Conservation (phyloP, 2,888 invertebrate genomes). For the Plagodis dolabraria region DNA sequence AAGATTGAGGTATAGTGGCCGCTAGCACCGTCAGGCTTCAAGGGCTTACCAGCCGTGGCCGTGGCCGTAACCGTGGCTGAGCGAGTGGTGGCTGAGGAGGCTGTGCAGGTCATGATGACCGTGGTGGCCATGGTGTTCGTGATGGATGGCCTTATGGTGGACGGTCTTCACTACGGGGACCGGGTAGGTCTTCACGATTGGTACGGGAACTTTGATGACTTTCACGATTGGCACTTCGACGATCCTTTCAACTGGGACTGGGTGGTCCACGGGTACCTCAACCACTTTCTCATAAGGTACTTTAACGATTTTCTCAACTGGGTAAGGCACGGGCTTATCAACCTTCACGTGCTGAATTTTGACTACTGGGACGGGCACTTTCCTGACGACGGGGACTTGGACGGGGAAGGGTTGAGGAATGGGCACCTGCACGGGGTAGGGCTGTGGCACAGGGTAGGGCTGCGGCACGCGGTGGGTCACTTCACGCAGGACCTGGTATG, state of each 20-base stretch:
- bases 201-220: constrained; percentile 75
- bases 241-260: constrained; percentile 80
- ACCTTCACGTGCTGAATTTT: constrained; percentile 83
- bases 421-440: constrained; percentile 80
- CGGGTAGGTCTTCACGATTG: constrained; percentile 71
- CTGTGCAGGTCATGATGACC: constrained; percentile 40
- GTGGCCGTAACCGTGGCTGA: constrained; percentile 38
- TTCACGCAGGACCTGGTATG: constrained; percentile 71
- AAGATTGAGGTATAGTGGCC: constrained; percentile 40
- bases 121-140: constrained; percentile 49
- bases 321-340: constrained; percentile 85
- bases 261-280: constrained; percentile 81
- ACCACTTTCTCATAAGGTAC: constrained; percentile 84
- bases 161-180: constrained; percentile 76
- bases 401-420: constrained; percentile 86
- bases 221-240: constrained; percentile 84
- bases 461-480: constrained; percentile 84
- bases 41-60: constrained; percentile 47
- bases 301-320: constrained; percentile 85
- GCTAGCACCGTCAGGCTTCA: constrained; percentile 8
- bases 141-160: constrained; percentile 69
- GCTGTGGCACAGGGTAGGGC: constrained; percentile 81
- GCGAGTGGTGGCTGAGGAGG: constrained; percentile 36
- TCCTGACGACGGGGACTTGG: constrained; percentile 80
- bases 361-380: constrained; percentile 83